Base-by-base conservation (phyloP, 2,888 invertebrate species). In the Pachycephus smyrnensis region DNA sequence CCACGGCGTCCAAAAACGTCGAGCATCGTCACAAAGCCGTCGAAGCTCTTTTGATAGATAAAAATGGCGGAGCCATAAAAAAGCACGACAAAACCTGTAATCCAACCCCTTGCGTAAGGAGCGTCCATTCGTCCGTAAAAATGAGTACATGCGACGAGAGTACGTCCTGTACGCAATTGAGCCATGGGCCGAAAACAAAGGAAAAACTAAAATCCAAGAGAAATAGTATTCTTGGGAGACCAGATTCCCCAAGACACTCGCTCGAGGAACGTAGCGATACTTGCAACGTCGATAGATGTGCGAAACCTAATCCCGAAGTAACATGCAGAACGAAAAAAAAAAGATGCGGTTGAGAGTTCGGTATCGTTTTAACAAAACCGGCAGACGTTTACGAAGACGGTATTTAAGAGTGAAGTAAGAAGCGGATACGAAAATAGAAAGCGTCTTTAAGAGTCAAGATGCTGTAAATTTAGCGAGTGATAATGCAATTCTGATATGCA, bases 101-200 rank as follows among this genome's bases (percentile, higher is more conserved):
- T 76, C 76, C 80, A 68, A 23, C 71, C 12, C 69, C 75, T 35
- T 79, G 80, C 2, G 78, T 79, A 11, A 80, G 80, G 76, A 82
- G 82, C 0, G 81, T 82, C 31, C 77, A 81, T 32, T 86, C 86
- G 23, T 84, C 84, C 30, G 81, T 83, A 31, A 83, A 76, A 77
- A 82, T 83, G 68, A 84, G 55, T 76, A 84, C 79, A 15, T 81
- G 80, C 37, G 84, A 87, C n/a, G 80, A 78, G n/a, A 73, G 86
- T 37, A 86, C 85, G 0, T 30, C 76, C 3, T 81, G 79, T 15
- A 81, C 80, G 12, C 79, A 75, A 12, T 55, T 68, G 4, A 79
- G 33, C 33, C n/a, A 15, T 35, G 9, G 9, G 23, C 55, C 55
- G 55, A 55, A 55, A 55, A 55, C 23, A 55, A 55, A 55, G 55